A percentile compares a stretch with the other conserved stretches of the same genome.
phyloP scores from a whole-genome alignment of 2,888 invertebrate species.

The Petrolisthes manimaculis region DNA sequence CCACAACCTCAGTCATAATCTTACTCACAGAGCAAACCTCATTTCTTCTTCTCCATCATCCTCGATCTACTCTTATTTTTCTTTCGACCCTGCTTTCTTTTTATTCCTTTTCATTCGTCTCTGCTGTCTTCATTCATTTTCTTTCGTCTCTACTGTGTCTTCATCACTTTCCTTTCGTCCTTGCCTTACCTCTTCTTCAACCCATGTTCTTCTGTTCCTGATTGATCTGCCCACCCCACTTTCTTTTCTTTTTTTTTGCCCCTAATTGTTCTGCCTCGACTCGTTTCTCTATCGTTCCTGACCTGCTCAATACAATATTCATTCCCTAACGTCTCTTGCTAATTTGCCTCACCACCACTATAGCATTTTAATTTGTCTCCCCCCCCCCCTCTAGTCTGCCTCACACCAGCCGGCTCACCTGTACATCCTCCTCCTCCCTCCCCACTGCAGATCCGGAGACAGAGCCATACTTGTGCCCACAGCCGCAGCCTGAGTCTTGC shows the following conservation, averaged over 20 bases:
- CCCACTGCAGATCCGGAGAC: constrained; percentile 4
- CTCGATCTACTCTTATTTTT: too few species aligned
- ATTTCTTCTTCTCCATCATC: not conserved
- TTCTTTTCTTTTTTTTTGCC: too few species aligned
- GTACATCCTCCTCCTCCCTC: not conserved
- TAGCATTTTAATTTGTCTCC: not conserved
- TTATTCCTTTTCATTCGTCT: too few species aligned
- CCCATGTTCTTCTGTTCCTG: not conserved
- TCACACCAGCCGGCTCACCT: not conserved
- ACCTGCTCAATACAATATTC: too few species aligned
- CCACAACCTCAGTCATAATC: too few species aligned
- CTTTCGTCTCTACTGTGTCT: not conserved
- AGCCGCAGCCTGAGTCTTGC: constrained; percentile 43
- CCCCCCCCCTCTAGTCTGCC: not conserved
- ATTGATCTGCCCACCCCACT: not conserved
- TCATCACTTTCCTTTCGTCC: not conserved
- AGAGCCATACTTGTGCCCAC: constrained; percentile 31
- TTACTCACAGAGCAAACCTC: too few species aligned
- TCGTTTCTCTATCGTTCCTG: too few species aligned
- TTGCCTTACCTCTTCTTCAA: not conserved
- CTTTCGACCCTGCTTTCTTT: too few species aligned
- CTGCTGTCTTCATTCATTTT: too few species aligned
- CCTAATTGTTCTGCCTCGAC: too few species aligned
- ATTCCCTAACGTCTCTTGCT: too few species aligned
- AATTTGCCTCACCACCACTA: too few species aligned